Evolutionary conservation across 2,797 vertebrate species (phyloP), one percentile per base, ranked within the genome.

Genomic region (Huso huso): DNA sequence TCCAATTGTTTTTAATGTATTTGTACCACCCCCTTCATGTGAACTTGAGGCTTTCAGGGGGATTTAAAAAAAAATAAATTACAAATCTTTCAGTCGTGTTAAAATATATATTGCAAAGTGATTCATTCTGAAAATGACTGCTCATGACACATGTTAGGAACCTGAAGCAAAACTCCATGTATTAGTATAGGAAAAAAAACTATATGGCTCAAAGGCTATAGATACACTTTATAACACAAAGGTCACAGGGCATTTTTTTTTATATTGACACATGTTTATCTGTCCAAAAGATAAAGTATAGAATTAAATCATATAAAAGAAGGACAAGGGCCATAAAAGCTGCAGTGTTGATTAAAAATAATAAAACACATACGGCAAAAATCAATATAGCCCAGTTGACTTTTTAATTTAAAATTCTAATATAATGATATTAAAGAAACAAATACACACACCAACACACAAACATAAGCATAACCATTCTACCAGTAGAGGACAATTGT

Each of bases 91-190:
- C 82, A 86, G 86, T 84, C 83, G 79, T 71, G 81, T 76, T 68
- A 18, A 66, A 71, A 67, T 87, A 86, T 83, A 87, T 84, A 87
- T 85, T 87, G 87, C 86, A 83, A 84, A 89, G 80, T 86, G 82
- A 82, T 91, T 91, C 90, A 91, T 91, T 91, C 88, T 82, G 90
- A 82, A 87, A 87, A 89, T 90, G 88, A 91, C 88, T 88, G 88
- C 37, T 37, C 37, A 90, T 89, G 88, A 86, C 86, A 82, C 80
- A 85, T 82, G 71, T 76, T 79, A 83, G 78, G 76, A 81, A 75
- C 77, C 77, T 73, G 63, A 57, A 83, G 79, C 76, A 58, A 72
- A 80, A 80, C 78, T 73, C 76, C 72, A 76, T 73, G 71, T 78
- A 74, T 10, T 77, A 84, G 79, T 83, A 84, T 78, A 82, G 77